phyloP scores from a whole-genome alignment of 2,888 invertebrate genomes.

The Torymus tubicola region DNA sequence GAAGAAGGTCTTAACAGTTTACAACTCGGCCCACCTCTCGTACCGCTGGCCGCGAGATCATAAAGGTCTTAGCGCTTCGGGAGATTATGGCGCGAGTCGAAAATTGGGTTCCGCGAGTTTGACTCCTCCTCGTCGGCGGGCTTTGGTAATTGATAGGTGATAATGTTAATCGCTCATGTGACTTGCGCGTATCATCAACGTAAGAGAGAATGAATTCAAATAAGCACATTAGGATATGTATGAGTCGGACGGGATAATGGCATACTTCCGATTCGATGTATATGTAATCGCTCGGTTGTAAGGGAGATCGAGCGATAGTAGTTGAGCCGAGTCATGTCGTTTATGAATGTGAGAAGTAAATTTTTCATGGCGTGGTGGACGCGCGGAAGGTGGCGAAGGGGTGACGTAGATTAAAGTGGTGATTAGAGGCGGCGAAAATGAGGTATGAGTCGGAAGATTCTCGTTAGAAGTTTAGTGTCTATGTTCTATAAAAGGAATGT shows the following conservation, averaged over 20 bases:
- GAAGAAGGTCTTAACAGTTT: slow-evolving; percentile 64
- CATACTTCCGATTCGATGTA: not conserved
- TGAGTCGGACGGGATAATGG: no score
- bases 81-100: slow-evolving; percentile 58
- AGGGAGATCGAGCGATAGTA: no score
- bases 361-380: no score
- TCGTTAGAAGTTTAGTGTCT: not conserved
- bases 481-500: not conserved
- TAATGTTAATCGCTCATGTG: not conserved
- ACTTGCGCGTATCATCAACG: not conserved
- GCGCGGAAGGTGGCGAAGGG: no score
- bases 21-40: slow-evolving; percentile 61
- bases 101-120: not conserved
- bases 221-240: no score
- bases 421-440: no score
- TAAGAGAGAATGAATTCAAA: no score
- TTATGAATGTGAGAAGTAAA: no score
- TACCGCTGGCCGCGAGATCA: slow-evolving; percentile 44
- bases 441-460: not conserved
- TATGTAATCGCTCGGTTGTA: no score
- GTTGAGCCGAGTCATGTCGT: no score
- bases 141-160: not conserved
- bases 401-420: no score
- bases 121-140: slow-evolving; percentile 1
- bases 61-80: slow-evolving; percentile 61